Base-by-base conservation (phyloP, 1,140 invertebrate species). In the Zaprionus vittiger region DNA sequence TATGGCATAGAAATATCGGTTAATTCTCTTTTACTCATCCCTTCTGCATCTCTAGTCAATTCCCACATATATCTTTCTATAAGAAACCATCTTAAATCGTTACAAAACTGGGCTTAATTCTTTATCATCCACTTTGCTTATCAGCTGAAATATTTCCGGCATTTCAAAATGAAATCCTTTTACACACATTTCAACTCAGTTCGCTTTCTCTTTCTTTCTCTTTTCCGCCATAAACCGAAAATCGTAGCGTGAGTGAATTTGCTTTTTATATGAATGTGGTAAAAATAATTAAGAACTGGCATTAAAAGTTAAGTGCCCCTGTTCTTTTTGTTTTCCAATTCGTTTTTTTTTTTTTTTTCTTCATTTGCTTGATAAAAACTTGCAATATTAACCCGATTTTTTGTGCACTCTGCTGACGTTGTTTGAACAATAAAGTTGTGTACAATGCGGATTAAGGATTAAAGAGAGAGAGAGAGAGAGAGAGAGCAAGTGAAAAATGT, bases 251-350 rank as follows among this genome's bases (percentile, higher is more conserved):
- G 47, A 22, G 47, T 52, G 14, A 52, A 52, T 52, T 52, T 52
- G 9, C 47, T 12, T 14, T 73, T 69, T 22, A 63, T 74, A 28
- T 17, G 22, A 17, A 20, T 74, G 72, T 47, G 72, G 65, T 74
- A 34, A 74, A 69, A 69, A 69, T 74, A 74, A 74, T 74, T 74
- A 73, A 74, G 66, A 69, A 62, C 72, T 26, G 22, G 47, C 66
- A 56, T 69, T 70, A 49, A 74, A 69, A 62, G 65, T 74, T 69
- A 62, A 69, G 26, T 26, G 34, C 26, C 34, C 41, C 41, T 38
- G 14, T 12, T 44, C 2, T 44, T 47, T 44, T 44, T 44, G 17
- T 44, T 47, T 47, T 47, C 6, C 41, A 44, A 44, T 44, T 44
- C 7, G 41, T 17, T 44, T 17, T 17, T 17, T 44, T 14, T 55